Evolutionary conservation across 1,140 invertebrate genomes (phyloP).

Genomic region (Dreissena polymorpha): DNA sequence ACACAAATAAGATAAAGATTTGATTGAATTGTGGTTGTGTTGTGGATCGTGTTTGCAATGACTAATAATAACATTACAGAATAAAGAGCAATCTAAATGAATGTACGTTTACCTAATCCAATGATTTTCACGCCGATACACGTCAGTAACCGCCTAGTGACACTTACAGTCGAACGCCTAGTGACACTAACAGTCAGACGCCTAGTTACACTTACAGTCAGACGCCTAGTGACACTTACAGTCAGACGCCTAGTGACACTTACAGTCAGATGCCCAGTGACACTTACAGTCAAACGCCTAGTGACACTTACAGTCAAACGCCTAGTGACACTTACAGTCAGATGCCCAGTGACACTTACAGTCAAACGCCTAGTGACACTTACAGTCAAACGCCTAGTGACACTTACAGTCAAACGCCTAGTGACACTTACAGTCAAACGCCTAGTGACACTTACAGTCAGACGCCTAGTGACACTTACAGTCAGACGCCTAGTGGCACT

Average conservation of each 20-base stretch:
- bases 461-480: not conserved
- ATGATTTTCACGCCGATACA: no score
- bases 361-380: not conserved
- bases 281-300: not conserved
- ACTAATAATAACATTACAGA: no score
- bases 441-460: not conserved
- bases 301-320: not conserved
- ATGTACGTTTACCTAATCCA: no score
- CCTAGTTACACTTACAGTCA: not conserved
- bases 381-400: not conserved
- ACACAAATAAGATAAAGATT: no score
- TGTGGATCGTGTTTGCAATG: no score
- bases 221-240: not conserved
- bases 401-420: not conserved
- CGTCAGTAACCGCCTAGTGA: no score
- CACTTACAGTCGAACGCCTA: not conserved
- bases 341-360: not conserved
- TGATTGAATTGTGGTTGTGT: no score
- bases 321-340: not conserved
- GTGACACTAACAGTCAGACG: not conserved
- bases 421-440: not conserved
- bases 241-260: not conserved
- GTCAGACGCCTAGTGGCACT: conserved; percentile 12
- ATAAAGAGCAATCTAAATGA: no score
- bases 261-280: not conserved